phyloP scores from a whole-genome alignment of 1,140 invertebrate species.

The Leptopilina boulardi region DNA sequence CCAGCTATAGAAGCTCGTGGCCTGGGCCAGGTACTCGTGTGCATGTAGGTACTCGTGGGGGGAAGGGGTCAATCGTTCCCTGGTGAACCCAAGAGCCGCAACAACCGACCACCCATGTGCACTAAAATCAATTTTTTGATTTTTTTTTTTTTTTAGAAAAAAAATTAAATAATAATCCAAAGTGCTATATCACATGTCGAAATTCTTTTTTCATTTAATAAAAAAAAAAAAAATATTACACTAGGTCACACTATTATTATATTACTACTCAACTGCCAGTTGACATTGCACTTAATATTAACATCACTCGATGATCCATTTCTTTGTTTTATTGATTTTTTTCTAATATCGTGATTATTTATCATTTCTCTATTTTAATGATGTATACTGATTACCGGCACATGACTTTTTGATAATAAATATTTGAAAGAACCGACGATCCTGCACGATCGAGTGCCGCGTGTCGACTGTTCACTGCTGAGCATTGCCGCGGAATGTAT shows the following conservation, averaged over 20 bases:
- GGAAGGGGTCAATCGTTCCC: constrained; percentile 42
- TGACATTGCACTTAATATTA: constrained; percentile 29
- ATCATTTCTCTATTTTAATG: neutral
- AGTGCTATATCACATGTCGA: neutral
- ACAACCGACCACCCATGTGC: constrained; percentile 26
- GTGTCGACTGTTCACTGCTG: constrained; percentile 69
- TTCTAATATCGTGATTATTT: neutral
- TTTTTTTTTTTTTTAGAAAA: too few relatives aligned
- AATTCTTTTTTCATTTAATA: neutral
- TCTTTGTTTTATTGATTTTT: neutral
- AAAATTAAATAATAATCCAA: neutral
- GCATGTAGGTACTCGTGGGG: constrained; percentile 41
- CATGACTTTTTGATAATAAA: constrained; percentile 21
- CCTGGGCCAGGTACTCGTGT: constrained; percentile 40
- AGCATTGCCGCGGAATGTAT: constrained; percentile 62
- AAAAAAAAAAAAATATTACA: neutral
- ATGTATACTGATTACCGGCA: constrained; percentile 23
- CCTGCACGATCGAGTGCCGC: constrained; percentile 63
- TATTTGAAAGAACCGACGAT: constrained; percentile 35
- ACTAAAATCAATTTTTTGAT: constrained; percentile 4
- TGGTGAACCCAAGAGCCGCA: constrained; percentile 43
- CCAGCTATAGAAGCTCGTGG: constrained; percentile 54
- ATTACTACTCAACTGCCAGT: neutral
- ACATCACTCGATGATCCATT: constrained; percentile 19
- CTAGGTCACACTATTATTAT: too few relatives aligned